phyloP scores from a whole-genome alignment of 2,888 invertebrate species.

The Scrobipalpa atriplicella region DNA sequence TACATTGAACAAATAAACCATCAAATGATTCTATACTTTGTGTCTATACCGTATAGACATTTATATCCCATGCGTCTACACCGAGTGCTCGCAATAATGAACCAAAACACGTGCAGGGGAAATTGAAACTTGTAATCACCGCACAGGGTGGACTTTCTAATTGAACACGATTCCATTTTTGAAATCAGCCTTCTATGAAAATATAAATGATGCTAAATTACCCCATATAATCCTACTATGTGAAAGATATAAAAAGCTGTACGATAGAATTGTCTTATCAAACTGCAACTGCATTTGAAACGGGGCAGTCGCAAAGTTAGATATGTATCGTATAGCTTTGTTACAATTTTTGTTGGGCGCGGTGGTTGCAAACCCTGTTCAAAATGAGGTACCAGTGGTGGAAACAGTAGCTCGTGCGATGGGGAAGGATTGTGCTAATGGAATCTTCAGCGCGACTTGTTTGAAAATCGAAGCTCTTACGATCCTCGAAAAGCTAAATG shows the following conservation, averaged over 20 bases:
- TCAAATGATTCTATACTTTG: constrained; percentile 1
- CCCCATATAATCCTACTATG: constrained; percentile 60
- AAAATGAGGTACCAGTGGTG: constrained; percentile 43
- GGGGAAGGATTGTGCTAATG: constrained; percentile 68
- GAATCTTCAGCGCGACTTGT: constrained; percentile 72
- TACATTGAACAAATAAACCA: not conserved
- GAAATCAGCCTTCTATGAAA: constrained; percentile 79
- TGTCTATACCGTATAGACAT: constrained; percentile 37
- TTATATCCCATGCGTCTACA: constrained; percentile 43
- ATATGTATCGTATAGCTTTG: constrained; percentile 59
- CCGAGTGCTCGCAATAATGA: constrained; percentile 65
- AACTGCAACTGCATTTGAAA: constrained; percentile 61
- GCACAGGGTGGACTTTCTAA: constrained; percentile 31
- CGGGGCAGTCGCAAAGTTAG: constrained; percentile 59
- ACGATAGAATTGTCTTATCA: constrained; percentile 70
- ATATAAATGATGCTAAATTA: constrained; percentile 72
- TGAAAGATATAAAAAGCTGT: constrained; percentile 75
- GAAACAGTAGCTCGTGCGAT: constrained; percentile 61
- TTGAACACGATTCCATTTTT: constrained; percentile 53
- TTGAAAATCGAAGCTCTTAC: constrained; percentile 75
- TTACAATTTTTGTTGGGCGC: constrained; percentile 49
- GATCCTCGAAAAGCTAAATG: constrained; percentile 66
- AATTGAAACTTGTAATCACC: constrained; percentile 39
- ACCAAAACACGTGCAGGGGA: constrained; percentile 46
- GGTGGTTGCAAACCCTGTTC: constrained; percentile 66